Conservation (phyloP, 2,113 vertebrate species). For the Gallinago paraguaiae region DNA sequence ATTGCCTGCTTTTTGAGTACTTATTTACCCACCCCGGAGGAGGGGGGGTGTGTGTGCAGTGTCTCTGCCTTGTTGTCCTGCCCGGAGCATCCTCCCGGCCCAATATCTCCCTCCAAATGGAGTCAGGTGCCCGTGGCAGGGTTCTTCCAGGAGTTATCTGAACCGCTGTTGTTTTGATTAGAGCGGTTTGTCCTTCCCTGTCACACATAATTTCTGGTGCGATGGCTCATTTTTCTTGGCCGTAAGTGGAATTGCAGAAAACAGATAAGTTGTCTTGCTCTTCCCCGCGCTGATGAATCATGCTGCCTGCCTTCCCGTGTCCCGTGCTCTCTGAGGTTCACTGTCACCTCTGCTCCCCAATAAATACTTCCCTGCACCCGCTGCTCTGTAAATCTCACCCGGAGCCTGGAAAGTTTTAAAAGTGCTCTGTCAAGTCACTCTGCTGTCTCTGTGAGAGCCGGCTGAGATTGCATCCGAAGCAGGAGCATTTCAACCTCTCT, state of each 20-base stretch:
- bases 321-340: neutral
- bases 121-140: neutral
- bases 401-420: neutral
- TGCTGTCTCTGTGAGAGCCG: neutral
- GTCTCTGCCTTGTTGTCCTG: neutral
- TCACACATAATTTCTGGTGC: slow-evolving; percentile 61
- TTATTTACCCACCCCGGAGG: neutral
- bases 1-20: neutral
- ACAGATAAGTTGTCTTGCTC: slow-evolving; percentile 39
- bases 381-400: neutral
- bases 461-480: neutral
- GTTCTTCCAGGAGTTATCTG: slow-evolving; percentile 28
- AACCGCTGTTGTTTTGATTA: slow-evolving; percentile 25
- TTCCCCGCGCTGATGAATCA: slow-evolving; percentile 33
- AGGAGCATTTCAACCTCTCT: neutral
- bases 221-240: slow-evolving; percentile 69
- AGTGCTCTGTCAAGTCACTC: neutral
- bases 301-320: neutral
- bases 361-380: neutral
- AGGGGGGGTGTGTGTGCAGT: neutral
- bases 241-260: slow-evolving; percentile 53
- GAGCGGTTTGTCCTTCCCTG: slow-evolving; percentile 70
- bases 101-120: neutral
- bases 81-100: neutral
- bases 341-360: neutral